Percentiles rank a stretch among this genome's conserved stretches.
Conservation (phyloP, 2,113 vertebrate species). For the Meleagris gallopavo region DNA sequence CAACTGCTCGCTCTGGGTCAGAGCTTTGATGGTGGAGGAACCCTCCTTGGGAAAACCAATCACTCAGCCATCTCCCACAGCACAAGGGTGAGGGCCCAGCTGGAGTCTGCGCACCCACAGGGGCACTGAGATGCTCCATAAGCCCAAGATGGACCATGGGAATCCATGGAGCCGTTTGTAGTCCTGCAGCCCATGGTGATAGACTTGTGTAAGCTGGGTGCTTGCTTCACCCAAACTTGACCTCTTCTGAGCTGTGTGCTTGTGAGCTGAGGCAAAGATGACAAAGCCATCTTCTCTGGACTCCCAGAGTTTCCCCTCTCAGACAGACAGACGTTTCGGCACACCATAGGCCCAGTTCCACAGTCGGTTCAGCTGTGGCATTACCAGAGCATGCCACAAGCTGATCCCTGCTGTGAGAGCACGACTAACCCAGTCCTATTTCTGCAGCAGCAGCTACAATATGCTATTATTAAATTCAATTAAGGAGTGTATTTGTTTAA, state of each 20-base stretch:
- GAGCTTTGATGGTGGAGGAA: not conserved
- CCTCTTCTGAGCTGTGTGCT: not conserved
- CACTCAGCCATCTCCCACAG: not conserved
- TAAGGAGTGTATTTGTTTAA: not conserved
- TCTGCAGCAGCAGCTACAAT: not conserved
- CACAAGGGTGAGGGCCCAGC: not conserved
- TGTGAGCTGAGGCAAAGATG: not conserved
- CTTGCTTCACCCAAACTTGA: not conserved
- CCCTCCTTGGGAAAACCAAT: not conserved
- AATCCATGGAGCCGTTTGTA: rapidly evolving
- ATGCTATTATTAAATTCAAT: not conserved
- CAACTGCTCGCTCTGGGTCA: rapidly evolving
- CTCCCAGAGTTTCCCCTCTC: not conserved
- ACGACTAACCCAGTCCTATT: not conserved
- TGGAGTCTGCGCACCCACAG: not conserved
- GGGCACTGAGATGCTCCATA: not conserved
- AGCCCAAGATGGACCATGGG: not conserved
- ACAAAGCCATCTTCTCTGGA: not conserved
- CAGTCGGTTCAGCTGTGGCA: rapidly evolving
- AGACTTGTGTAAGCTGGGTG: rapidly evolving
- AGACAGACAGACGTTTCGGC: rapidly evolving
- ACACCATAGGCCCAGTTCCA: rapidly evolving
- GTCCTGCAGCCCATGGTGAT: not conserved
- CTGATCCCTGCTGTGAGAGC: not conserved
- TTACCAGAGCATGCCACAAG: rapidly evolving